phyloP scores from a whole-genome alignment of 2,113 vertebrate species.

The Mobula hypostoma region DNA sequence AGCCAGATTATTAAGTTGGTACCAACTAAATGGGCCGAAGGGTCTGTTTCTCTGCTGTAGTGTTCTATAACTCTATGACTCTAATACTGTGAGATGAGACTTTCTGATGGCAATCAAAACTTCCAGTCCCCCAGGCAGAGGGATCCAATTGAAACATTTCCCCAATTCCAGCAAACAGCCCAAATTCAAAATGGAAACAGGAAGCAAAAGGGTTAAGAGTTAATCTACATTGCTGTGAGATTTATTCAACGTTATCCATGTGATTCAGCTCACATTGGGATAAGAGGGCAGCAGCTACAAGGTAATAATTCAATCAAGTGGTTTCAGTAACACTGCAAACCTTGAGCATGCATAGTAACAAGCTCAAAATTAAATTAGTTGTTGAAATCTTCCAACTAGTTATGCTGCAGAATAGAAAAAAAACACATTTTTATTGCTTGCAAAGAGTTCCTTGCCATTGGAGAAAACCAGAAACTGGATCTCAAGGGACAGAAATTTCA shows the following conservation, averaged over 20 bases:
- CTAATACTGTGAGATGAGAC: neutral
- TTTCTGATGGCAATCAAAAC: neutral
- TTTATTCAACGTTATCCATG: neutral
- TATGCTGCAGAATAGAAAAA: neutral
- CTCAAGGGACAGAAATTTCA: neutral
- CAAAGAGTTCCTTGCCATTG: neutral
- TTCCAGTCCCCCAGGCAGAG: neutral
- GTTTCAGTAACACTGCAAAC: constrained; percentile 21
- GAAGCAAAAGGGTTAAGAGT: neutral
- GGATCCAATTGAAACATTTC: neutral
- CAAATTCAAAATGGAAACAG: constrained; percentile 20
- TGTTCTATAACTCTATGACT: too few species aligned
- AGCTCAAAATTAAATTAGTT: neutral
- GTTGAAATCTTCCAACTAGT: neutral
- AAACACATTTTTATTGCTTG: neutral
- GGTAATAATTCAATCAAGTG: constrained; percentile 20
- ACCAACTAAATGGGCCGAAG: too few species aligned
- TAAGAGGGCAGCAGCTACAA: constrained; percentile 23
- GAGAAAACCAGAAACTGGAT: neutral
- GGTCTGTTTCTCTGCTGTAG: too few species aligned
- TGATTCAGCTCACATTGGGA: neutral
- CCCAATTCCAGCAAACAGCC: neutral
- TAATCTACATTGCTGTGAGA: neutral
- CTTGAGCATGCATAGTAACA: neutral
- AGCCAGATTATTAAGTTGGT: too few species aligned